A percentile compares a stretch with the other conserved stretches of the same genome.
phyloP scores from a whole-genome alignment of 2,113 vertebrate genomes.

The Oryzias celebensis region DNA sequence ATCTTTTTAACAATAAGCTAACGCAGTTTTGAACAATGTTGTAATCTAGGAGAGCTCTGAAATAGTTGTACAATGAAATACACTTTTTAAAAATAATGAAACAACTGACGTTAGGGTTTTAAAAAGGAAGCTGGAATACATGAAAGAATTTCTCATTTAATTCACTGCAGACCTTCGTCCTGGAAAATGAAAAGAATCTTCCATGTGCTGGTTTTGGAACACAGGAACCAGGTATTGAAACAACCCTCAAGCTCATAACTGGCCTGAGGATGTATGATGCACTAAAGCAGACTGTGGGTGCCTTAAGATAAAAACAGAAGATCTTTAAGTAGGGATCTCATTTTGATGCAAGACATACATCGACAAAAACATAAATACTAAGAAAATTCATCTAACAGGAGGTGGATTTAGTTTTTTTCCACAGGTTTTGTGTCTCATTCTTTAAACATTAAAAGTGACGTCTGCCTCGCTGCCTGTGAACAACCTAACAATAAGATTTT shows the following conservation, averaged over 20 bases:
- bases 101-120: no score
- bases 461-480: conserved; percentile 18
- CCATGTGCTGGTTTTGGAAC: conserved; percentile 7
- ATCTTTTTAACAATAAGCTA: no score
- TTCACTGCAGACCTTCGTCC: conserved; percentile 19
- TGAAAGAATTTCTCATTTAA: conserved; percentile 1
- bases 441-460: conserved; percentile 11
- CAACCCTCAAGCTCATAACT: conserved; percentile 8
- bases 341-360: background rate
- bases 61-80: no score
- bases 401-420: conserved; percentile 18
- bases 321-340: background rate
- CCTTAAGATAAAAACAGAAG: background rate
- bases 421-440: conserved; percentile 16
- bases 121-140: background rate
- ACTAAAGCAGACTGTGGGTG: background rate
- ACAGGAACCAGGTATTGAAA: background rate
- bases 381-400: background rate
- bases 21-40: no score
- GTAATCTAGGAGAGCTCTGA: no score
- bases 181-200: conserved; percentile 25
- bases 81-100: no score
- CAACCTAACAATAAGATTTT: conserved; percentile 6
- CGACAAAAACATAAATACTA: background rate
- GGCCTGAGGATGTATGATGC: background rate